Evolutionary conservation across 2,113 vertebrate genomes (phyloP), one percentile per base, ranked within the genome.

Genomic region (Microcebus jonahi): DNA sequence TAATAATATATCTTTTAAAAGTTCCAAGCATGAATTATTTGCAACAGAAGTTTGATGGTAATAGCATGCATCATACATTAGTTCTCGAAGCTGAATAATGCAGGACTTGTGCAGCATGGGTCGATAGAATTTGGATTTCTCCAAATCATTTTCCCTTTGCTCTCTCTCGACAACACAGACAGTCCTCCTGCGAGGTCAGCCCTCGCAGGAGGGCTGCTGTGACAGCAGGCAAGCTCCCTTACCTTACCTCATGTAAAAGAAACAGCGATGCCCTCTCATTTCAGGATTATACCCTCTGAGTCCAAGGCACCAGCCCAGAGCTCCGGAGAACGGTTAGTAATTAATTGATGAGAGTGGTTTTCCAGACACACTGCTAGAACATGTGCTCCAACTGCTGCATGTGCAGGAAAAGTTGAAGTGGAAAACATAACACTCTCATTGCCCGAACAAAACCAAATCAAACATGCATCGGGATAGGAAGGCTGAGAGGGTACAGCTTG

Each of bases 11-110:
- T 93, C 90, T 89, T 97, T 83, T 93, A 86, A 94, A 94, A 97
- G 94, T 97, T 97, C 71, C 71, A 86, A 71, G 91, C 97, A 97
- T 97, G 87, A 97, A 98, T 98, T 98, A 97, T 98, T 97, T 97
- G 98, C 95, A 98, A 23, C 76, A 82, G 92, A 93, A 94, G 96
- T 98, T 96, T 96, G 90, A 96, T 95, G 95, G 88, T 97, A 98
- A 97, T 97, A 94, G 94, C 96, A 88, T 75, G 70, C 96, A 90
- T 94, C 88, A 75, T 96, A 81, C 94, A 97, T 97, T 98, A 97
- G 71, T 85, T 84, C 94, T 95, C 48, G 39, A 89, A 90, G 39
- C 89, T 98, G 95, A 98, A 97, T 98, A 96, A 98, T 97, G 96
- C 88, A 97, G 91, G 59, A 59, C 94, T 90, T 90, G 55, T 80